phyloP scores from a whole-genome alignment of 2,113 vertebrate genomes.

The Butorides virescens region DNA sequence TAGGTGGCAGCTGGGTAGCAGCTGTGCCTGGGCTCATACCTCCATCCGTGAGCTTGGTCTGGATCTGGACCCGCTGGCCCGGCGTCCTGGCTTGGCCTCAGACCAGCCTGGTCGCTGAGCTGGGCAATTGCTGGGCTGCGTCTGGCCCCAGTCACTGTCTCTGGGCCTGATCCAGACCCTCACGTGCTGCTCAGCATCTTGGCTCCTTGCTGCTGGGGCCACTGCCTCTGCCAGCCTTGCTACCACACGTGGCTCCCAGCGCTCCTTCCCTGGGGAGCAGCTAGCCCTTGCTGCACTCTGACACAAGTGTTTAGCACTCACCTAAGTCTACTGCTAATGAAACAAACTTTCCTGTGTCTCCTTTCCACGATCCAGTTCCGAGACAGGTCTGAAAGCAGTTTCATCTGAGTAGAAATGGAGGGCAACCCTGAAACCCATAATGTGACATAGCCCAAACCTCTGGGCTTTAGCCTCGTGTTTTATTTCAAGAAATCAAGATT shows the following conservation, averaged over 20 bases:
- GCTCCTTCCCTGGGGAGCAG: background rate
- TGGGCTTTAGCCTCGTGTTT: background rate
- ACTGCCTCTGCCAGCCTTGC: background rate
- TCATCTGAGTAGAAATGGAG: background rate
- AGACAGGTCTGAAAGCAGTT: background rate
- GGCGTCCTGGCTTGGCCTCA: background rate
- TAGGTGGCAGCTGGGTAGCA: background rate
- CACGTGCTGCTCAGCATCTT: accelerated
- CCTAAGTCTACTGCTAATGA: background rate
- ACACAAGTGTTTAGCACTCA: background rate
- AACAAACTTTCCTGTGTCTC: background rate
- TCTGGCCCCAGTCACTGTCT: accelerated
- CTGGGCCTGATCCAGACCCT: too few species aligned
- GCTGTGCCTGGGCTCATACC: background rate
- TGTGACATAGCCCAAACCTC: background rate
- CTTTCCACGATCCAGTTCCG: background rate
- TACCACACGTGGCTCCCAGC: background rate
- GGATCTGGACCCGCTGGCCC: background rate
- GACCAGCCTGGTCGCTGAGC: background rate
- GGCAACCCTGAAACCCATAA: background rate
- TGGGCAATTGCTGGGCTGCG: accelerated
- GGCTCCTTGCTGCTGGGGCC: background rate
- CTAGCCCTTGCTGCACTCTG: background rate
- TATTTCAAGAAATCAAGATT: background rate
- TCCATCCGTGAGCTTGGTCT: background rate